Evolutionary conservation across 2,113 vertebrate genomes (phyloP).

Genomic region (Protobothrops mucrosquamatus): DNA sequence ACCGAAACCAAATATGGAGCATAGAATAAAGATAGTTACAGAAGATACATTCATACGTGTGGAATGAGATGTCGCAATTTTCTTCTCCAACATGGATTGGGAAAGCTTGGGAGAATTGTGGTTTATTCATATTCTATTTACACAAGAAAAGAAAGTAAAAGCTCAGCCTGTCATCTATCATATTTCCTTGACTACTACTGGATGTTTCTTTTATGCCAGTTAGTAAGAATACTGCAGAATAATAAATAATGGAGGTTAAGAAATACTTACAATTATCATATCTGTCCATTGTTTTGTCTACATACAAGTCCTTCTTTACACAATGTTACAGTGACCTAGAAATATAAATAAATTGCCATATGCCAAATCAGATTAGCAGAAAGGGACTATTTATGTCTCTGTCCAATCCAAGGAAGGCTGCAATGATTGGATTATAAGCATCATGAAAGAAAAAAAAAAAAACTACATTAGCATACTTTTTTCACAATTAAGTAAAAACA

Average conservation of each 20-base stretch:
- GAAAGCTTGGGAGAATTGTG: background rate
- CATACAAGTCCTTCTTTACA: background rate
- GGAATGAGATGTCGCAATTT: background rate
- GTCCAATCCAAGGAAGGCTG: background rate
- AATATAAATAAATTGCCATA: background rate
- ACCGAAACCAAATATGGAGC: conserved; percentile 54
- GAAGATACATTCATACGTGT: background rate
- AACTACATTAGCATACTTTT: background rate
- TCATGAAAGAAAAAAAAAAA: background rate
- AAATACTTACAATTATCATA: background rate
- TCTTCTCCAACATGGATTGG: background rate
- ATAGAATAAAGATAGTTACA: conserved; percentile 48
- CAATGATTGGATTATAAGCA: background rate
- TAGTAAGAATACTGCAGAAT: background rate
- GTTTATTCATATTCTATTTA: background rate
- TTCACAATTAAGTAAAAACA: background rate
- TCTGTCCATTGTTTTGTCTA: background rate
- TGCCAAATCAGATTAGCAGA: background rate
- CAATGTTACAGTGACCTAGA: background rate
- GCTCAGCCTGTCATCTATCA: background rate
- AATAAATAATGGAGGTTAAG: background rate
- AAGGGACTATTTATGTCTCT: background rate
- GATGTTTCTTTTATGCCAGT: background rate
- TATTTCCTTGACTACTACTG: background rate
- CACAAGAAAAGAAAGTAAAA: background rate